Conservation (phyloP, 2,797 vertebrate species). For the Sebastes goodei region DNA sequence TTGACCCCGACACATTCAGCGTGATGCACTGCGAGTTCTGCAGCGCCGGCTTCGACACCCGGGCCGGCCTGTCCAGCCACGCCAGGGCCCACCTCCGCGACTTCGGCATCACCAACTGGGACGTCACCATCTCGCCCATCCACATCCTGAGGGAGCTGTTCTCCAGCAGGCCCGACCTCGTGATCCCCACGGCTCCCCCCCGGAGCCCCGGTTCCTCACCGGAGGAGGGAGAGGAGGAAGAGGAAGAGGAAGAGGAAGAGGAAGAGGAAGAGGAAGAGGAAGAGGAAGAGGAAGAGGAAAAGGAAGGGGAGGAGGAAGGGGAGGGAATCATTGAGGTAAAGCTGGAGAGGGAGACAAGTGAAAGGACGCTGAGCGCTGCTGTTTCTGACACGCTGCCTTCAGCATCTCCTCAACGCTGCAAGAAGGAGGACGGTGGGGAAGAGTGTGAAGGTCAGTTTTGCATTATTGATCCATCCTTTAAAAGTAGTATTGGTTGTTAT, state of each 20-base stretch:
- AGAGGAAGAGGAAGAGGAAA: conserved; percentile 47
- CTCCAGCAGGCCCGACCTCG: conserved; percentile 89
- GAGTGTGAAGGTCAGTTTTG: conserved; percentile 69
- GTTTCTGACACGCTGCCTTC: conserved; percentile 46
- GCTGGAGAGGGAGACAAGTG: conserved; percentile 63
- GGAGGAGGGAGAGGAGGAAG: conserved; percentile 64
- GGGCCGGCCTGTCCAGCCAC: conserved; percentile 95
- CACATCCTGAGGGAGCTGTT: conserved; percentile 94
- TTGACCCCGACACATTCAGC: conserved; percentile 95
- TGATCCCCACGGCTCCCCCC: conserved; percentile 84
- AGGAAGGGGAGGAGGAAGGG: conserved; percentile 35
- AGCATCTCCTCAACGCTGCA: conserved; percentile 54
- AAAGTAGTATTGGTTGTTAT: neutral
- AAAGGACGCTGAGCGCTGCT: conserved; percentile 65
- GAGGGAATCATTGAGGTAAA: conserved; percentile 63
- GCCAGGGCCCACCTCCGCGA: conserved; percentile 95
- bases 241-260: conserved; percentile 46
- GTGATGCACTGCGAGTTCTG: conserved; percentile 99
- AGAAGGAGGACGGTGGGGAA: conserved; percentile 40
- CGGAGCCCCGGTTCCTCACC: conserved; percentile 59
- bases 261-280: conserved; percentile 60
- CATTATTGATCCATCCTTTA: neutral
- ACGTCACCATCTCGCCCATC: conserved; percentile 95
- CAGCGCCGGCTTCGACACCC: conserved; percentile 94
- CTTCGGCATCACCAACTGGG: conserved; percentile 98